Evolutionary conservation across 2,888 invertebrate species (phyloP).

Genomic region (Drosophila diplacantha): DNA sequence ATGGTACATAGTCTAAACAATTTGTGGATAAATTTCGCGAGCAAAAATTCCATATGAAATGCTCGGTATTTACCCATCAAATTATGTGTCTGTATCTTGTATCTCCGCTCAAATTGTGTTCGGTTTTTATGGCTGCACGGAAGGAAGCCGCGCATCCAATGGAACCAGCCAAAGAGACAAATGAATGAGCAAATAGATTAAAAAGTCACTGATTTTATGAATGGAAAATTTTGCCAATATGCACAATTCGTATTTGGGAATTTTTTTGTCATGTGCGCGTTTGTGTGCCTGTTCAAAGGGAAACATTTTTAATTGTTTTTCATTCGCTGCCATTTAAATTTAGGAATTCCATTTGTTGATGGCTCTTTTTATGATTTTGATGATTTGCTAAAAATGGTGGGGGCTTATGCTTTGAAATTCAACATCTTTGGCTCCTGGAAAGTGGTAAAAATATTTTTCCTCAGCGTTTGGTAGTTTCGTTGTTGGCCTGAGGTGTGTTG

Average conservation of each 20-base stretch:
- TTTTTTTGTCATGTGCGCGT: conserved; percentile 16
- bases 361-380: conserved; percentile 1
- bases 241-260: conserved; percentile 37
- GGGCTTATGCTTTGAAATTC: neutral
- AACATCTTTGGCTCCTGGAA: neutral
- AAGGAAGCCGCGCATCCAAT: conserved; percentile 59
- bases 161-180: conserved; percentile 44
- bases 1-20: conserved; percentile 45
- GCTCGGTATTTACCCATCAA: conserved; percentile 22
- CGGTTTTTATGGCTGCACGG: conserved; percentile 52
- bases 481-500: neutral
- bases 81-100: conserved; percentile 29
- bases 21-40: conserved; percentile 15
- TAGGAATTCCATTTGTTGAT: conserved; percentile 15
- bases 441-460: neutral
- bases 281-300: neutral
- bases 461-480: neutral
- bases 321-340: neutral
- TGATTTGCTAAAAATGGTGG: neutral
- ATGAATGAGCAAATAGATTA: conserved; percentile 52
- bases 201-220: conserved; percentile 39
- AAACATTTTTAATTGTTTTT: conserved; percentile 14
- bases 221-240: conserved; percentile 22
- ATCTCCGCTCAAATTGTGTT: conserved; percentile 17
- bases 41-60: conserved; percentile 21